Evolutionary conservation across 2,888 invertebrate genomes (phyloP), one percentile per base, ranked within the genome.

Genomic region (Oscheius sp.): DNA sequence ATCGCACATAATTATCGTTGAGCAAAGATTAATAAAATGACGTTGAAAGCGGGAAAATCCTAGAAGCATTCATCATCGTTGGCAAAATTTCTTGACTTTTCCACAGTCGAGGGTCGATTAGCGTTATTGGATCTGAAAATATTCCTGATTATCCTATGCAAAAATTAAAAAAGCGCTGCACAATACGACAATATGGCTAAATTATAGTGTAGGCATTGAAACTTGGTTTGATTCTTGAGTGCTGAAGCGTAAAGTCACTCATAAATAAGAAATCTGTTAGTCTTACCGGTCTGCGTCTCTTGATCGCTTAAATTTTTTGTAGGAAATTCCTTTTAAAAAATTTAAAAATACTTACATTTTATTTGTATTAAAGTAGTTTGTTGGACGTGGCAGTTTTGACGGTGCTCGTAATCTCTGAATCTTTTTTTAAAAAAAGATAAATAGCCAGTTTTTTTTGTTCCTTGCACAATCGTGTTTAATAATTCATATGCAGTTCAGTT

Each of bases 381-480:
- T 48, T 15, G 52, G 58, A 12, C 68, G 68, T 2, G 68, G 68
- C 15, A 67, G 57, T 25, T 57, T 53, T 8, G 67, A 67, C 29
- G 55, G 67, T 8, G 46, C 57, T 37, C 57, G 57, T 12, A 64
- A 29, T 37, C 64, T 48, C 64, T 64, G 23, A 64, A 64, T 17
- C 5, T 20, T 31, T 45, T 15, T 2, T 23, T 10, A 12, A 20
- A n/a, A 48, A n/a, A n/a, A n/a, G n/a, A n/a, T n/a, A n/a, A n/a
- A n/a, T n/a, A n/a, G n/a, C n/a, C n/a, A n/a, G n/a, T n/a, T n/a
- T n/a, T n/a, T n/a, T n/a, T n/a, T n/a, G n/a, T n/a, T n/a, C n/a
- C n/a, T n/a, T n/a, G n/a, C n/a, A n/a, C n/a, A n/a, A n/a, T n/a
- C n/a, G n/a, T n/a, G n/a, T n/a, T n/a, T n/a, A n/a, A n/a, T n/a